phyloP scores from a whole-genome alignment of 1,140 invertebrate genomes.

The Drosophila tristis region DNA sequence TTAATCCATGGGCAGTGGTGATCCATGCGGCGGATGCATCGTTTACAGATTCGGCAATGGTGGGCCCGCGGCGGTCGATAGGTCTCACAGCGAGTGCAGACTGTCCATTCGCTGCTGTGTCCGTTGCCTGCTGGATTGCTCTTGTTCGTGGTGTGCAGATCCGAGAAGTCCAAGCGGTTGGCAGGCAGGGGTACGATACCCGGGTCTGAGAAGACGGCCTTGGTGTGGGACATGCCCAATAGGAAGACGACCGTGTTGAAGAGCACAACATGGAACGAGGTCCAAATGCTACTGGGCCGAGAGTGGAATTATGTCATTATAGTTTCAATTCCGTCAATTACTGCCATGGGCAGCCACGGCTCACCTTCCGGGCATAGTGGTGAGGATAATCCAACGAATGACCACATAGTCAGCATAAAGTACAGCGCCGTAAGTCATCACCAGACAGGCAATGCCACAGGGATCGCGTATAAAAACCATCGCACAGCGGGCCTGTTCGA shows the following conservation, averaged over 20 bases:
- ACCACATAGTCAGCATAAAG: conserved; percentile 97
- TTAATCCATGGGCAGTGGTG: conserved; percentile 96
- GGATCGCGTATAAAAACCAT: conserved; percentile 90
- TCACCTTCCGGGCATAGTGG: conserved; percentile 92
- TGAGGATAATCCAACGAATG: conserved; percentile 93
- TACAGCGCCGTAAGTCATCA: conserved; percentile 92
- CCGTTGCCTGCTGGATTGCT: conserved; percentile 69
- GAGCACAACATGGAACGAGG: conserved; percentile 91
- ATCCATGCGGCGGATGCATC: conserved; percentile 95
- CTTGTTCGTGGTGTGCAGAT: conserved; percentile 88
- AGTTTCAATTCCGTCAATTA: not conserved
- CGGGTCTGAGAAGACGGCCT: conserved; percentile 95
- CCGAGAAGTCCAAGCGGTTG: conserved; percentile 93
- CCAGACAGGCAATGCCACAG: conserved; percentile 94
- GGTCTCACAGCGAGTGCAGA: conserved; percentile 93
- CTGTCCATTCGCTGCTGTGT: conserved; percentile 90
- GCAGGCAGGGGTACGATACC: conserved; percentile 94
- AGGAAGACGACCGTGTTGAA: conserved; percentile 93
- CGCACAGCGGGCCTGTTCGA: conserved; percentile 1
- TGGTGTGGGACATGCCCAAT: conserved; percentile 90
- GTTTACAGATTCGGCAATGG: conserved; percentile 94
- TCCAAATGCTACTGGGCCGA: conserved; percentile 89
- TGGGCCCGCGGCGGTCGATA: conserved; percentile 94
- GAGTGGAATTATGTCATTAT: conserved; percentile 64
- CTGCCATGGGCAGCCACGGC: not conserved